Evolutionary conservation across 2,113 vertebrate genomes (phyloP).

Genomic region (Rhinopithecus roxellana): DNA sequence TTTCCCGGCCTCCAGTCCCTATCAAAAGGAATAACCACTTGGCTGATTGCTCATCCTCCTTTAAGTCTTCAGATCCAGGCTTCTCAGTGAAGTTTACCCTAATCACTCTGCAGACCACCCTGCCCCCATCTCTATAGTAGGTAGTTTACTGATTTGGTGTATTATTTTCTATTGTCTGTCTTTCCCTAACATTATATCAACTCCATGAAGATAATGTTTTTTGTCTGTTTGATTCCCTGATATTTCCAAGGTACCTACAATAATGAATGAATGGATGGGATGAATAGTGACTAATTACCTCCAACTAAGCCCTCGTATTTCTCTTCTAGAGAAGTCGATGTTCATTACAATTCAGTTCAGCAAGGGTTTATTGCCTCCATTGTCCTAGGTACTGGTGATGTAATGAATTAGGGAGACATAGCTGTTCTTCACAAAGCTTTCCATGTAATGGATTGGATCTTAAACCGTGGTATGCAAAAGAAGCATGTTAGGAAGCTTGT

Average conservation of each 20-base stretch:
- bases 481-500: background rate
- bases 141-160: background rate
- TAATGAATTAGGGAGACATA: background rate
- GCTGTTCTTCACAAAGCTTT: background rate
- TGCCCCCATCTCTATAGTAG: background rate
- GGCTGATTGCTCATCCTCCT: background rate
- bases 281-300: background rate
- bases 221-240: background rate
- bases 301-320: background rate
- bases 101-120: background rate
- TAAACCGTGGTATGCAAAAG: background rate
- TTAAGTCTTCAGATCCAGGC: background rate
- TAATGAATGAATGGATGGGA: background rate
- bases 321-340: background rate
- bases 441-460: background rate
- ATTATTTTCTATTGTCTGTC: background rate
- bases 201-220: background rate
- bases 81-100: background rate
- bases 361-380: background rate
- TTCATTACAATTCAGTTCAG: background rate
- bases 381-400: background rate
- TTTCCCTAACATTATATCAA: background rate
- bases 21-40: background rate
- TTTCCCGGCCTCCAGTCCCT: too few species aligned
- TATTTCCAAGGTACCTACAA: background rate